Base-by-base conservation (phyloP, 2,797 vertebrate genomes). In the Galaxias olidus region DNA sequence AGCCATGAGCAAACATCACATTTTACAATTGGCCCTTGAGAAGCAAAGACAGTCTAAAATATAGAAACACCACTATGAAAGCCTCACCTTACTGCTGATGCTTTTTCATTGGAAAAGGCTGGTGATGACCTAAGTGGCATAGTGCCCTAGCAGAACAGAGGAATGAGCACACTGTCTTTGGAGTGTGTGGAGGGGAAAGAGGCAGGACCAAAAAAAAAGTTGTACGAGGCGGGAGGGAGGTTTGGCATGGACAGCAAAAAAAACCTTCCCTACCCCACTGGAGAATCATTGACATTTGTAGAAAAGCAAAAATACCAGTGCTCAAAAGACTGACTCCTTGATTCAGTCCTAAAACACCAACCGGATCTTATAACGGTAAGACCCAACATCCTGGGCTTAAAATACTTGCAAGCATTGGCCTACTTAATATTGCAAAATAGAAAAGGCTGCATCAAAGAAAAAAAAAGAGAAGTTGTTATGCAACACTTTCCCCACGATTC, bases 101-200 rank as follows among this genome's bases (percentile, higher is more conserved):
- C 14, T 17, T 66, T 79, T 78, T 83, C 75, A 85, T 80, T 54
- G 20, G 41, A 57, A 61, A 51, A 59, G 40, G 46, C 17, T 11
- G 46, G 17, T 8, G 46, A n/a, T 48, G 66, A 69, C 64, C 30
- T 30, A n/a, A 47, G 40, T 57, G 47, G 46, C 47, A 65, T 63
- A 50, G 11, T 17, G 49, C 14, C 8, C 42, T 50, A 14, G 42
- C 10, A 44, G 41, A 11, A 65, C 17, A n/a, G 15, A 61, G 13
- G 10, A 10, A 65, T 48, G 61, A 13, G 54, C 19, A 19, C n/a
- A n/a, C n/a, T 8, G 20, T 47, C 42, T 10, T 19, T 47, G 49
- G 41, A 59, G 15, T 18, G 44, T 6, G 12, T 9, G 47, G 11
- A 54, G 43, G 52, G 62, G 45, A 67, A 61, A 70, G 14, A 48